Conservation (phyloP, 2,797 vertebrate species). For the Danio choprae region DNA sequence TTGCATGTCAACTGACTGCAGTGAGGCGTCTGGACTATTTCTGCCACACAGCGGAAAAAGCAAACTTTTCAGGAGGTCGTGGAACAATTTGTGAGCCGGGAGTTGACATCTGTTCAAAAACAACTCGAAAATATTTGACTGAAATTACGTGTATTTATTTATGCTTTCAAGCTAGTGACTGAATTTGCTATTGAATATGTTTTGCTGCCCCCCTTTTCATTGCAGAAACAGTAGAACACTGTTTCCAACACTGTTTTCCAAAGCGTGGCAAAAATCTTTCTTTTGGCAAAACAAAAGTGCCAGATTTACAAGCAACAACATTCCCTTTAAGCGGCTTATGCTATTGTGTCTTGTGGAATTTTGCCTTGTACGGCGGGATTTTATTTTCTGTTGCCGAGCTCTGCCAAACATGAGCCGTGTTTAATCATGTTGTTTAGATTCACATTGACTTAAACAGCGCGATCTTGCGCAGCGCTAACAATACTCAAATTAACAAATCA, state of each 20-base stretch:
- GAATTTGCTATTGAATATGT: background rate
- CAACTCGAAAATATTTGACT: slow-evolving; percentile 27
- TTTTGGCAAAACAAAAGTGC: slow-evolving; percentile 43
- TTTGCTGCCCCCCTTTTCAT: background rate
- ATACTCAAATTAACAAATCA: slow-evolving; percentile 41
- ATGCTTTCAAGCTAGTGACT: slow-evolving; percentile 24
- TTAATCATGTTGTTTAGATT: slow-evolving; percentile 50
- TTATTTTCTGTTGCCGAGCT: background rate
- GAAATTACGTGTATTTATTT: slow-evolving; percentile 16
- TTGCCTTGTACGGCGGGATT: slow-evolving; percentile 36
- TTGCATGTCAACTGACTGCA: background rate
- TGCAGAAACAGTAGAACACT: slow-evolving; percentile 25
- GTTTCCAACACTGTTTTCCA: slow-evolving; percentile 26
- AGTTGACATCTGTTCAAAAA: slow-evolving; percentile 30
- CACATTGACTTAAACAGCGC: slow-evolving; percentile 28
- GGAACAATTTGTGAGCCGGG: slow-evolving; percentile 5
- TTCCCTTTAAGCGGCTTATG: slow-evolving; percentile 40
- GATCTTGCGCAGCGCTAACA: slow-evolving; percentile 11
- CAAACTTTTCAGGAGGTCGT: background rate
- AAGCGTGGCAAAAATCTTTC: slow-evolving; percentile 23
- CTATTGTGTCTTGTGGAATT: slow-evolving; percentile 31
- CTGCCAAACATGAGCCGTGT: background rate
- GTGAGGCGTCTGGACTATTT: slow-evolving; percentile 23
- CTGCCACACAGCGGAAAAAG: slow-evolving; percentile 7
- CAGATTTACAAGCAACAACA: slow-evolving; percentile 35